phyloP scores from a whole-genome alignment of 2,113 vertebrate species.

The Megaceryle torquata region DNA sequence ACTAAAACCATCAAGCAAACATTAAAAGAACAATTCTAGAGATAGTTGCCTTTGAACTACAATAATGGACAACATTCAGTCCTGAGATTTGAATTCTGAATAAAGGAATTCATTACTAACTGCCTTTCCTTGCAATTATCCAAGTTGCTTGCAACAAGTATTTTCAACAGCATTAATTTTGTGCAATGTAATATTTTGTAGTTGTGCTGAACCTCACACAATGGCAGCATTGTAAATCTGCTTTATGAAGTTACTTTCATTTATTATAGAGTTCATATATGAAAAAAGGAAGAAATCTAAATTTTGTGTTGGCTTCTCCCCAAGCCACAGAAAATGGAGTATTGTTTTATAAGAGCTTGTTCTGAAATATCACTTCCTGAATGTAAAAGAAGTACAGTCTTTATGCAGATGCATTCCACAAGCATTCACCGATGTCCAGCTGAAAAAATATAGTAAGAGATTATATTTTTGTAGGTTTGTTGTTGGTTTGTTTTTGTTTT shows the following conservation, averaged over 20 bases:
- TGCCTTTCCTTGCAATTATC: conserved; percentile 69
- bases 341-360: conserved; percentile 64
- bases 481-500: background rate
- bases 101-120: conserved; percentile 74
- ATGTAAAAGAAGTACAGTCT: conserved; percentile 13
- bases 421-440: conserved; percentile 1
- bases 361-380: conserved; percentile 61
- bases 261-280: conserved; percentile 50
- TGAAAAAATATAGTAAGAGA: conserved; percentile 52
- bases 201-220: conserved; percentile 52
- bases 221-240: conserved; percentile 55
- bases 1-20: conserved; percentile 77
- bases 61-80: conserved; percentile 77
- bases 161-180: conserved; percentile 69
- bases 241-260: conserved; percentile 61
- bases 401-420: conserved; percentile 26
- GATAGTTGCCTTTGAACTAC: conserved; percentile 80
- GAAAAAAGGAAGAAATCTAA: conserved; percentile 66
- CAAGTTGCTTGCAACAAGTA: conserved; percentile 54
- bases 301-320: conserved; percentile 64
- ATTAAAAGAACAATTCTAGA: conserved; percentile 82
- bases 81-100: conserved; percentile 71
- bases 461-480: background rate
- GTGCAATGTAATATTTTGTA: conserved; percentile 64
- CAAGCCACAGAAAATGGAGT: conserved; percentile 63